Evolutionary conservation across 1,140 invertebrate species (phyloP).

Genomic region (Archegozetes longisetosus): DNA sequence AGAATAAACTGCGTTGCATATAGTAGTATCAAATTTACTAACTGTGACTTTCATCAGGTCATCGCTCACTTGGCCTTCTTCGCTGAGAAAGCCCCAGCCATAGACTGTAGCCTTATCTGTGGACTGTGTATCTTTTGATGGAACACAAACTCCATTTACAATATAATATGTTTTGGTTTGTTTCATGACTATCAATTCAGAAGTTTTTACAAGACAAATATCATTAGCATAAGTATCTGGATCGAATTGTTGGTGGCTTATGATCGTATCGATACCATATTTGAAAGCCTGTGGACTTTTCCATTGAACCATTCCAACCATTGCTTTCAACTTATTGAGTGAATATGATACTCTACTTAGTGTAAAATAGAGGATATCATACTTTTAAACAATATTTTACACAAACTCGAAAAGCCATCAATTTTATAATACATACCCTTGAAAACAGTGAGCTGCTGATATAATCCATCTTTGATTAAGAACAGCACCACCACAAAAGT

Average conservation of each 20-base stretch:
- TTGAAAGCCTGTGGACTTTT: not conserved
- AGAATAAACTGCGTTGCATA: not conserved
- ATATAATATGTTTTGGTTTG: not conserved
- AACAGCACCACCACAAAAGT: slow-evolving; percentile 58
- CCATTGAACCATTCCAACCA: not conserved
- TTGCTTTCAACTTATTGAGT: not conserved
- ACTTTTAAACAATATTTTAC: too few relatives aligned
- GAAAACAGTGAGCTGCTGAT: not conserved
- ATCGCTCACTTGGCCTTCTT: not conserved
- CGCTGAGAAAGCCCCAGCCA: not conserved
- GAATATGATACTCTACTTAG: too few relatives aligned
- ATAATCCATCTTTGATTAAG: slow-evolving; percentile 51
- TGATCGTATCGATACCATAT: not conserved
- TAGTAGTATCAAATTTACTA: not conserved
- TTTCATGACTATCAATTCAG: not conserved
- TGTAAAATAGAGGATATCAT: too few relatives aligned
- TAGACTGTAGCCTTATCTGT: not conserved
- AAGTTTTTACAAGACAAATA: not conserved
- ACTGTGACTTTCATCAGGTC: not conserved
- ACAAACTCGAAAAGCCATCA: too few relatives aligned
- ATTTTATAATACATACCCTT: not conserved
- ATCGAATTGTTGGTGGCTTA: not conserved
- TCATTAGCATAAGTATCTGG: not conserved
- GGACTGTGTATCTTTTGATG: not conserved
- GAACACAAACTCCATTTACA: not conserved